Evolutionary conservation across 30 jellyfish, hydroid and myxozoan genomes (phyloP).

Genomic region (Morbakka virulenta): DNA sequence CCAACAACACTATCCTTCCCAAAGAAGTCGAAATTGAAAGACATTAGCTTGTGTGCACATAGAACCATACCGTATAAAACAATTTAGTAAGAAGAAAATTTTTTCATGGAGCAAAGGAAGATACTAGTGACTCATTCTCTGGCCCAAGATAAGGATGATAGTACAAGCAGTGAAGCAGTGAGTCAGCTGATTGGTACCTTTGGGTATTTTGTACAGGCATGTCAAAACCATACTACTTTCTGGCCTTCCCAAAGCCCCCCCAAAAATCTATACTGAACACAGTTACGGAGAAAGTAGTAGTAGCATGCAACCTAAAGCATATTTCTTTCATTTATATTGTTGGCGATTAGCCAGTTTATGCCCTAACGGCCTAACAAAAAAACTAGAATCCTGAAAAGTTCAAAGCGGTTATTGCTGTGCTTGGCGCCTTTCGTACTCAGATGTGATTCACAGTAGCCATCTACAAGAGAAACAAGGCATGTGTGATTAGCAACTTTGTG

Average conservation of each 20-base stretch:
- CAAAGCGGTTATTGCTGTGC: too few relatives aligned
- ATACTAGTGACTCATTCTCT: slow-evolving; percentile 4
- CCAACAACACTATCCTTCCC: neutral
- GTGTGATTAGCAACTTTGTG: too few relatives aligned
- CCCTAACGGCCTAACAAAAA: slow-evolving; percentile 12
- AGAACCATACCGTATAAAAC: neutral
- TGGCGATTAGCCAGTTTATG: slow-evolving; percentile 28
- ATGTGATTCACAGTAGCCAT: too few relatives aligned
- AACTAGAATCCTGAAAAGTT: neutral
- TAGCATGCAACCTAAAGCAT: neutral
- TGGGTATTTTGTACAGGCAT: slow-evolving; percentile 2
- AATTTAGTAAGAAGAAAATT: neutral
- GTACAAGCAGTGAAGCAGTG: slow-evolving; percentile 17
- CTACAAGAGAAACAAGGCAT: too few relatives aligned
- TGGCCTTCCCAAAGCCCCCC: slow-evolving; percentile 16
- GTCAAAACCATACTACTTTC: slow-evolving; percentile 18
- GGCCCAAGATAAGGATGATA: slow-evolving; percentile 2
- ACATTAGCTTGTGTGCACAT: neutral
- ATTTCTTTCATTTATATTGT: slow-evolving; percentile 1
- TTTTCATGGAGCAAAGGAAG: slow-evolving; percentile 11
- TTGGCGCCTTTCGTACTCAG: too few relatives aligned
- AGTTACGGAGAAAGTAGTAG: slow-evolving; percentile 1
- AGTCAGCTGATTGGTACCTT: slow-evolving; percentile 7
- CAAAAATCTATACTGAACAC: slow-evolving; percentile 9
- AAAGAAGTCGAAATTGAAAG: neutral